phyloP scores from a whole-genome alignment of 1,140 invertebrate genomes.

The Aporrectodea caliginosa region DNA sequence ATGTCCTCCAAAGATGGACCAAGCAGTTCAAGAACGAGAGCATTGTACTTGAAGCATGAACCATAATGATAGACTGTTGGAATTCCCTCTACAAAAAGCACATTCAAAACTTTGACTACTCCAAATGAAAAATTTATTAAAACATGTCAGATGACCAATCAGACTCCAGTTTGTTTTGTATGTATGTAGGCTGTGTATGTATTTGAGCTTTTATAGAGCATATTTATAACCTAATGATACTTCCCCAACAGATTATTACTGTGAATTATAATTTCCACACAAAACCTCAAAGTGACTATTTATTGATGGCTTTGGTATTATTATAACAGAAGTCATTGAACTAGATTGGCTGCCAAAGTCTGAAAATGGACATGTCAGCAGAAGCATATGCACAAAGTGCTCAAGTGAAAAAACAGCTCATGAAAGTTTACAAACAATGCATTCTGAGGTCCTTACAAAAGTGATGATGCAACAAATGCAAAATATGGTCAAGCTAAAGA shows the following conservation, averaged over 20 bases:
- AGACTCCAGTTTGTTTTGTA: not conserved
- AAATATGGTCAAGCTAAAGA: too few species aligned
- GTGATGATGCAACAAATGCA: too few species aligned
- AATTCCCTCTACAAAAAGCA: conserved; percentile 76
- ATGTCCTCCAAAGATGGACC: conserved; percentile 24
- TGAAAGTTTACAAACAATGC: too few species aligned
- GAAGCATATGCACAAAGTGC: too few species aligned
- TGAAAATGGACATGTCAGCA: too few species aligned
- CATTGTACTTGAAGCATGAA: conserved; percentile 79
- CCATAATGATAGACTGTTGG: conserved; percentile 99
- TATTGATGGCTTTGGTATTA: too few species aligned
- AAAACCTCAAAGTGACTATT: too few species aligned
- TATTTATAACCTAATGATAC: too few species aligned
- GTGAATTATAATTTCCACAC: not conserved
- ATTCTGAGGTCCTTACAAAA: too few species aligned
- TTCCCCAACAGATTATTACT: not conserved
- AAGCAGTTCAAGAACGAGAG: conserved; percentile 19
- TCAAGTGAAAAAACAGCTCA: too few species aligned
- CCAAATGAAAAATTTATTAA: not conserved
- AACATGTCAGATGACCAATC: not conserved
- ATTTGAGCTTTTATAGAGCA: not conserved
- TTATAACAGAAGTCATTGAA: too few species aligned
- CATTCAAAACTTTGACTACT: not conserved
- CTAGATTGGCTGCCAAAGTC: too few species aligned
- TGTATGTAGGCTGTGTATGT: not conserved